Percentiles rank a stretch among this genome's conserved stretches.
These are phyloP conservation scores for Clavelina lepadiformis DNA, from an alignment of 23 tunicate species.

Conservation along the genomic window DNA sequence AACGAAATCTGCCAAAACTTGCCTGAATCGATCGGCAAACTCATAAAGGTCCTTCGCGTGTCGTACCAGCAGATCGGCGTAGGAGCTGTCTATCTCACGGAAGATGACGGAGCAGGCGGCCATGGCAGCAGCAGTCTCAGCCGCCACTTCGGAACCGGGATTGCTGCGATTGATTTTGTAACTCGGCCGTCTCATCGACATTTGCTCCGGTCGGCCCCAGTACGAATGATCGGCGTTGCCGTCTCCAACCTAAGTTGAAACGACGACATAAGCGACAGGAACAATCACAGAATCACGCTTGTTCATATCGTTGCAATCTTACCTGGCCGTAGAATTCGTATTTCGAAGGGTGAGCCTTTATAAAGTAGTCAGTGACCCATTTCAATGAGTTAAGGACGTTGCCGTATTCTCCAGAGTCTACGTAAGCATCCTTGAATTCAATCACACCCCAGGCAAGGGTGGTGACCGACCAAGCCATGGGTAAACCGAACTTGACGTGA, in stretches of 20 bases:
- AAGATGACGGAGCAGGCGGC: slow-evolving; percentile 87
- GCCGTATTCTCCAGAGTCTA: slow-evolving; percentile 41
- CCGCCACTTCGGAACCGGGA: slow-evolving; percentile 95
- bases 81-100: slow-evolving; percentile 27
- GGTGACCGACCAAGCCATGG: slow-evolving; percentile 86
- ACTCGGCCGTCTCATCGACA: slow-evolving; percentile 77
- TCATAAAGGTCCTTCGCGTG: slow-evolving; percentile 95
- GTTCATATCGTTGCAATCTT: not conserved
- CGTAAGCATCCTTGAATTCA: slow-evolving; percentile 58
- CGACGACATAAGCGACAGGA: too few relatives aligned
- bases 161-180: slow-evolving; percentile 58
- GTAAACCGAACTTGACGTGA: slow-evolving; percentile 74
- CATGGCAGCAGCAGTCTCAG: slow-evolving; percentile 93
- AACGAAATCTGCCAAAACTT: not conserved
- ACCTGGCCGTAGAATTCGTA: slow-evolving; percentile 79
- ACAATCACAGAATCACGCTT: not conserved
- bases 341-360: slow-evolving; percentile 66
- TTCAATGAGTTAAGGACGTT: slow-evolving; percentile 32
- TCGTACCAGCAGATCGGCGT: slow-evolving; percentile 62
- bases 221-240: slow-evolving; percentile 64
- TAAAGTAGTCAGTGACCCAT: slow-evolving; percentile 74
- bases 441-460: slow-evolving; percentile 88
- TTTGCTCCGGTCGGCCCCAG: slow-evolving; percentile 95
- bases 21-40: slow-evolving; percentile 92
- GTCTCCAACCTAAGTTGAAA: slow-evolving; percentile 76